Conservation (phyloP, 2,888 invertebrate genomes). For the Andrena camellia region DNA sequence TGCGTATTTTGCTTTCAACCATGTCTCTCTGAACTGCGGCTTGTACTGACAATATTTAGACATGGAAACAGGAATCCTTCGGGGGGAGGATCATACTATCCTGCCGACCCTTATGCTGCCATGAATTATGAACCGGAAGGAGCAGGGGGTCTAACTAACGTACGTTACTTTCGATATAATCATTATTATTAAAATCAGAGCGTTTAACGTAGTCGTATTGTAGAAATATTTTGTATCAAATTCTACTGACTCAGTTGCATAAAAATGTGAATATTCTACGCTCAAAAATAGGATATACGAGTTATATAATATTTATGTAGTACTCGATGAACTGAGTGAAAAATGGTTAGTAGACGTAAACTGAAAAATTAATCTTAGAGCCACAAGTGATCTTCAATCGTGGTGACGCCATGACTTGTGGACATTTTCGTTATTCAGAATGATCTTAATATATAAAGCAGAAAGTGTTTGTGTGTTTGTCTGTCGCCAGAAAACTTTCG, state of each 20-base stretch:
- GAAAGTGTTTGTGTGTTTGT: no score
- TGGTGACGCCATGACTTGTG: no score
- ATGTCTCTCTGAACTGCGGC: slow-evolving; percentile 37
- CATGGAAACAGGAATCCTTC: slow-evolving; percentile 61
- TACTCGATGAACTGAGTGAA: background rate
- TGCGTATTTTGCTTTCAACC: slow-evolving; percentile 10
- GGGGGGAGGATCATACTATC: slow-evolving; percentile 27
- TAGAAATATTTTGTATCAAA: background rate
- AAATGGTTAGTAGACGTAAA: background rate
- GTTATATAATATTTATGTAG: background rate
- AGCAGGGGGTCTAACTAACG: slow-evolving; percentile 50
- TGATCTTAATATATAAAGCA: no score
- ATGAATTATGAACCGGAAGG: slow-evolving; percentile 52
- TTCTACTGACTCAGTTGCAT: background rate
- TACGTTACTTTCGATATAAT: slow-evolving; percentile 15
- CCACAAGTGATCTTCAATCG: no score
- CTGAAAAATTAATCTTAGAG: no score
- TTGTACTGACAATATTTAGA: slow-evolving; percentile 58
- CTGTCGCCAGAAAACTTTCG: no score
- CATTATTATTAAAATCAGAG: background rate
- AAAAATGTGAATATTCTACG: background rate
- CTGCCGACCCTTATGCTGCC: slow-evolving; percentile 54
- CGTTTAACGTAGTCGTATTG: no score
- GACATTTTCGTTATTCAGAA: no score
- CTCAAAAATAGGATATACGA: background rate